These are phyloP conservation scores for Leptatherina wallacei DNA, from an alignment of 2,797 vertebrate species.

Conservation along the genomic window DNA sequence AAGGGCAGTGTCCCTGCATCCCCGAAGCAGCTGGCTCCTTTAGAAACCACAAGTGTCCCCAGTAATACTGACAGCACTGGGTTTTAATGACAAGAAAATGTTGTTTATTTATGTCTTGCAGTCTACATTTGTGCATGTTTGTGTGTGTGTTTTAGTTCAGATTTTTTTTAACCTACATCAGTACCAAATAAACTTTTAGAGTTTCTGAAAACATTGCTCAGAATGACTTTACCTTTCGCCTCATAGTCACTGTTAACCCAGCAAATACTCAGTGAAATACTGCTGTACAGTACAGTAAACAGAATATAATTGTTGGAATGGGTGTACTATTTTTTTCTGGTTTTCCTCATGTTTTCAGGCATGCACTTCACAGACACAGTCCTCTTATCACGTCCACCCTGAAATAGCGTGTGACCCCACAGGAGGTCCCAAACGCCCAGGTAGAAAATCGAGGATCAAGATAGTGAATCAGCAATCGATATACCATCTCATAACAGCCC, in stretches of 20 bases:
- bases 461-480: slow-evolving; percentile 79
- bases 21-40: slow-evolving; percentile 59
- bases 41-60: slow-evolving; percentile 22
- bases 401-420: slow-evolving; percentile 63
- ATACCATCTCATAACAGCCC: slow-evolving; percentile 68
- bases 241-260: slow-evolving; percentile 6
- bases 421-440: slow-evolving; percentile 59
- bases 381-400: slow-evolving; percentile 34
- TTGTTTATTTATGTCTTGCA: slow-evolving; percentile 25
- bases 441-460: slow-evolving; percentile 66
- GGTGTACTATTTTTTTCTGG: neutral
- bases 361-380: slow-evolving; percentile 15
- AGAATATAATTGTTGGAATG: neutral
- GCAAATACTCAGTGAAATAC: slow-evolving; percentile 9
- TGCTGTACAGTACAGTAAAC: neutral
- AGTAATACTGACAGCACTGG: slow-evolving; percentile 6
- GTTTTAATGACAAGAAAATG: slow-evolving; percentile 35
- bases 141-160: slow-evolving; percentile 11
- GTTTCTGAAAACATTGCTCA: neutral
- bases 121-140: neutral
- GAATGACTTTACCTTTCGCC: neutral
- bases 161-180: slow-evolving; percentile 31
- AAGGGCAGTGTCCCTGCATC: slow-evolving; percentile 54
- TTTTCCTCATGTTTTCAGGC: neutral
- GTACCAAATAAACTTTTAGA: slow-evolving; percentile 29